phyloP scores from a whole-genome alignment of 35 echinoderm and acorn worm genomes.

The Apostichopus californicus region DNA sequence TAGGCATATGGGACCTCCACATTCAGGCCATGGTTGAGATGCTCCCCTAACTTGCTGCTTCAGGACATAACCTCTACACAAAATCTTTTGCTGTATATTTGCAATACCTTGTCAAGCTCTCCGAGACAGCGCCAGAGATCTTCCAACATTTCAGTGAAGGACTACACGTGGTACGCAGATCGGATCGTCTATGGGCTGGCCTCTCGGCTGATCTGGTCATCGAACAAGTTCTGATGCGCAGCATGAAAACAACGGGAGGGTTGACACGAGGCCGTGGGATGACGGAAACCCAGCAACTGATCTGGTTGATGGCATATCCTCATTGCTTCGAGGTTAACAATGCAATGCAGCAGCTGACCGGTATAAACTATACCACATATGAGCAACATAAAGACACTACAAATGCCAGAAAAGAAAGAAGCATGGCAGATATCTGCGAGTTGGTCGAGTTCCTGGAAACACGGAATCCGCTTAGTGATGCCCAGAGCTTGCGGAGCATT shows the following conservation, averaged over 20 bases:
- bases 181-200: not conserved
- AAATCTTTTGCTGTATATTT: constrained; percentile 66
- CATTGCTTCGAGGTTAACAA: constrained; percentile 23
- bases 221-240: constrained; percentile 32
- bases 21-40: constrained; percentile 58
- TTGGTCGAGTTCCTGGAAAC: no score
- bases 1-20: constrained; percentile 46
- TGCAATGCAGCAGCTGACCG: no score
- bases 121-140: constrained; percentile 61
- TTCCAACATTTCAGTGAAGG: constrained; percentile 46
- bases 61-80: constrained; percentile 74
- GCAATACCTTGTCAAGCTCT: constrained; percentile 52
- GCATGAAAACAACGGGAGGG: constrained; percentile 51
- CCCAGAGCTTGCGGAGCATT: no score
- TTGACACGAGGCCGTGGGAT: no score
- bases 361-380: no score
- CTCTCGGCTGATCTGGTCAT: constrained; percentile 46
- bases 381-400: constrained; percentile 30
- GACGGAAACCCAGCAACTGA: not conserved
- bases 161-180: constrained; percentile 56
- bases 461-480: no score
- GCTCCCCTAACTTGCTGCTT: constrained; percentile 78
- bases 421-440: no score
- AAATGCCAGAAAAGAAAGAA: constrained; percentile 35
- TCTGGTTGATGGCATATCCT: not conserved